Percentiles rank a stretch among this genome's conserved stretches.
Conservation (phyloP, 2,888 invertebrate genomes). For the Desoria tigrina region DNA sequence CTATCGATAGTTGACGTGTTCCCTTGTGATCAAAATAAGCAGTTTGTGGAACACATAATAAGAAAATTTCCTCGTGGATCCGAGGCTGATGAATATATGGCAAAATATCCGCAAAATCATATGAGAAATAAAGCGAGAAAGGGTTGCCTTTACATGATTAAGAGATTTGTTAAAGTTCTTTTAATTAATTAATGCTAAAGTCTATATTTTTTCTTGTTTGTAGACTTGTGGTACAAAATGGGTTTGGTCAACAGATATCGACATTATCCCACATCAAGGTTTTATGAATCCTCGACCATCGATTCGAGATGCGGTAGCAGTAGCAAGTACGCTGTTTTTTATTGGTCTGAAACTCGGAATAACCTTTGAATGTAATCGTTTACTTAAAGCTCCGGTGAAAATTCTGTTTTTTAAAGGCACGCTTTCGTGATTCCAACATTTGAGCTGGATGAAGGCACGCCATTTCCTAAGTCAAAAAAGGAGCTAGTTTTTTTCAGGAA, state of each 20-base stretch:
- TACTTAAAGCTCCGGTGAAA: too few species aligned
- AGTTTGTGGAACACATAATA: not conserved
- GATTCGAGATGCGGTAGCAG: slow-evolving; percentile 28
- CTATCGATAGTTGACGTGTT: too few species aligned
- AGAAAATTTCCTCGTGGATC: slow-evolving; percentile 15
- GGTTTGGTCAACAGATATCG: slow-evolving; percentile 82
- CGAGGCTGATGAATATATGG: not conserved
- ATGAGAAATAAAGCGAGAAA: slow-evolving; percentile 80
- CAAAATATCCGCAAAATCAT: slow-evolving; percentile 81
- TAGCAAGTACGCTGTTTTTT: slow-evolving; percentile 32
- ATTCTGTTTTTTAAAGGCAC: slow-evolving; percentile 60
- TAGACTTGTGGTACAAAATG: slow-evolving; percentile 59
- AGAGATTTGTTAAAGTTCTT: too few species aligned
- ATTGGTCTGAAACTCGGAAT: too few species aligned
- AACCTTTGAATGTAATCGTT: not conserved
- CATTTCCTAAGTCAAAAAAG: slow-evolving; percentile 77
- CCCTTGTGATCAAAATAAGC: not conserved
- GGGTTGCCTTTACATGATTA: slow-evolving; percentile 69
- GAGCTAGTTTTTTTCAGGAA: slow-evolving; percentile 72
- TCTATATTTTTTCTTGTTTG: too few species aligned
- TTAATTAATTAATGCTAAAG: too few species aligned
- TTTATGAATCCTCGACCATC: slow-evolving; percentile 35
- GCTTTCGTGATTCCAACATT: slow-evolving; percentile 89
- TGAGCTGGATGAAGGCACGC: slow-evolving; percentile 76
- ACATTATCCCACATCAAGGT: slow-evolving; percentile 70